phyloP scores from a whole-genome alignment of 2,113 vertebrate species.

The Amblyopsis rosae region DNA sequence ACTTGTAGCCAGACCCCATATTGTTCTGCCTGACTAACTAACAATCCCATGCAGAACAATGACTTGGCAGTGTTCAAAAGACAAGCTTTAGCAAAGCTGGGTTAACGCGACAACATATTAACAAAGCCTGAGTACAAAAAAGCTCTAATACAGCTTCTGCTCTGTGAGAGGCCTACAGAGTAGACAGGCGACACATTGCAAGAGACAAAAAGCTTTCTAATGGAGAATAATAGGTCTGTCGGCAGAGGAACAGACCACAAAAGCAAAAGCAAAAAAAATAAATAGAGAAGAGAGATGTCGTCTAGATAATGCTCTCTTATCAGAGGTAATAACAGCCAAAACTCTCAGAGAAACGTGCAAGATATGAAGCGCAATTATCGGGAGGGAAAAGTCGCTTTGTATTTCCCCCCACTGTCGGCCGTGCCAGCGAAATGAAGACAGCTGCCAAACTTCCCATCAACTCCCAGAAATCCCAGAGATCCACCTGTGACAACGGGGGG shows the following conservation, averaged over 20 bases:
- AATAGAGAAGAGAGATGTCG: neutral
- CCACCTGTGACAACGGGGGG: too few relatives aligned
- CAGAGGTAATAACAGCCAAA: constrained; percentile 8
- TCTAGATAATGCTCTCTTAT: constrained; percentile 2
- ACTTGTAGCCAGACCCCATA: too few relatives aligned
- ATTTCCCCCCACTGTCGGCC: neutral
- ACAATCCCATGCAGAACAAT: too few relatives aligned
- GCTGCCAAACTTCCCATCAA: too few relatives aligned
- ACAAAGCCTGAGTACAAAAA: neutral
- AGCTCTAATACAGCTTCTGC: constrained; percentile 41
- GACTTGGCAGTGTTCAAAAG: too few relatives aligned
- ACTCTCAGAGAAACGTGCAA: neutral
- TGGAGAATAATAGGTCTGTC: constrained; percentile 44
- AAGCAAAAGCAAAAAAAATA: constrained; percentile 6
- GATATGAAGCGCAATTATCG: neutral
- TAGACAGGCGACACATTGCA: constrained; percentile 39
- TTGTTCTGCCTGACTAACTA: too few relatives aligned
- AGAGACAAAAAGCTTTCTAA: constrained; percentile 43
- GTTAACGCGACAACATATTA: too few relatives aligned
- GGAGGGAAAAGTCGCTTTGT: neutral
- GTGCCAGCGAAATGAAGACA: neutral
- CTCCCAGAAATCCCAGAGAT: too few relatives aligned
- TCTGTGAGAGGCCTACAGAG: constrained; percentile 48
- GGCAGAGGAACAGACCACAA: constrained; percentile 42
- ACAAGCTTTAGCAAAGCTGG: too few relatives aligned